Base-by-base conservation (phyloP, 1,140 invertebrate genomes). In the Mylabris phalerata region DNA sequence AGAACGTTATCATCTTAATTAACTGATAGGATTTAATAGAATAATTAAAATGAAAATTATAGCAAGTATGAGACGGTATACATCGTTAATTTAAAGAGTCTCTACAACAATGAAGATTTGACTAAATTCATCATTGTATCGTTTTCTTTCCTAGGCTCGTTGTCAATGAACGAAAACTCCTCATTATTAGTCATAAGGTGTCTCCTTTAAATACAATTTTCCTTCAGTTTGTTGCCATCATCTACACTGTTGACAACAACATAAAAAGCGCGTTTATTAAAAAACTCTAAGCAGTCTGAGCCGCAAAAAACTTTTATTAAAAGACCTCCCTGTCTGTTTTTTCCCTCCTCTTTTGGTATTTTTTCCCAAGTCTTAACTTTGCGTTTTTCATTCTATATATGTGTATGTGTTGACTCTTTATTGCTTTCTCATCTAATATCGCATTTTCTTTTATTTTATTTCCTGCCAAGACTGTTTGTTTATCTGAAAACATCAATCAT, bases 301-400 rank as follows among this genome's bases (percentile, higher is more conserved):
- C 66, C 60, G 47, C 65, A 67, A 68, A 68, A 67, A 68, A 55
- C 65, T 68, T 67, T 66, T 67, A 68, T 68, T 67, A 68, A 68
- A 68, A 65, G 19, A 47, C 11, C 7, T n/a, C 11, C 41, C 10
- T 42, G 3, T 42, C 41, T 2, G 6, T 42, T 42, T n/a, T 9
- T 10, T 11, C 5, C 10, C 10, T 2, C 4, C 41, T 42, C 41
- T 42, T 42, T 42, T 9, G 4, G 10, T 40, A 40, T 40, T 40
- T 40, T 40, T 7, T 6, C 39, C 10, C 6, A 40, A 7, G 39
- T 2, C 19, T 19, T 19, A 19, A 19, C 19, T 19, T 19, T 32
- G 7, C 32, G 7, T 32, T 32, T 32, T 32, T 32, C 19, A 19
- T 32, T 32, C 32, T 32, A 7, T 32, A 7, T 32, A 2, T 32